These are phyloP conservation scores for Dicrurus megarhynchus DNA, from an alignment of 2,113 vertebrate species.

Conservation along the genomic window DNA sequence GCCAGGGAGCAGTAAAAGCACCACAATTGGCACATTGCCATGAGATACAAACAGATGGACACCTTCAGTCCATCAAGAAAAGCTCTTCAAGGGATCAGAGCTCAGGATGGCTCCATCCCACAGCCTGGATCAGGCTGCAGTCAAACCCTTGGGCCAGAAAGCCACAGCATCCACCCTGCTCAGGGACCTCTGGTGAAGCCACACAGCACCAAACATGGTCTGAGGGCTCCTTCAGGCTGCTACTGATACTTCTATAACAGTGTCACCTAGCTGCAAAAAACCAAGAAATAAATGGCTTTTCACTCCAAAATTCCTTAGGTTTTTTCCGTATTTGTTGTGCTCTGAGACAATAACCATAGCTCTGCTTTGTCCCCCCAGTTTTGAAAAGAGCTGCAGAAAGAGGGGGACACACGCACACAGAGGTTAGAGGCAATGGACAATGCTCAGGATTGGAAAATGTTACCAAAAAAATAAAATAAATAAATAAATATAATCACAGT, in stretches of 20 bases:
- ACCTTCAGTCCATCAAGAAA: neutral
- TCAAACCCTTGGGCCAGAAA: neutral
- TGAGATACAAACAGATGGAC: neutral
- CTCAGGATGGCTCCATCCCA: neutral
- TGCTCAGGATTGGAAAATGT: constrained; percentile 42
- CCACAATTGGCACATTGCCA: neutral
- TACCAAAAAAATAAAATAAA: constrained; percentile 55
- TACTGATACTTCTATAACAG: neutral
- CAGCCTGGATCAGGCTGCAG: neutral
- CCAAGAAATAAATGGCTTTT: neutral
- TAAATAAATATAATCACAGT: constrained; percentile 72
- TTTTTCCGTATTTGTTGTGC: neutral
- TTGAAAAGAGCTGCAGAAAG: neutral
- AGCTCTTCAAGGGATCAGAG: neutral
- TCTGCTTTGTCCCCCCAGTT: neutral
- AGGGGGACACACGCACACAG: neutral
- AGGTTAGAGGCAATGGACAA: constrained; percentile 54
- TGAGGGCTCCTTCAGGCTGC: neutral
- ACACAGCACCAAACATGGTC: neutral
- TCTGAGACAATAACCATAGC: neutral
- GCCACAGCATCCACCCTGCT: neutral
- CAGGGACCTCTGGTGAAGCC: neutral
- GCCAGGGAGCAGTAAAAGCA: neutral
- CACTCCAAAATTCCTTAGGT: neutral
- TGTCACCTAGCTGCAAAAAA: neutral